Conservation (phyloP, 2,113 vertebrate genomes). For the Macquaria ambigua region DNA sequence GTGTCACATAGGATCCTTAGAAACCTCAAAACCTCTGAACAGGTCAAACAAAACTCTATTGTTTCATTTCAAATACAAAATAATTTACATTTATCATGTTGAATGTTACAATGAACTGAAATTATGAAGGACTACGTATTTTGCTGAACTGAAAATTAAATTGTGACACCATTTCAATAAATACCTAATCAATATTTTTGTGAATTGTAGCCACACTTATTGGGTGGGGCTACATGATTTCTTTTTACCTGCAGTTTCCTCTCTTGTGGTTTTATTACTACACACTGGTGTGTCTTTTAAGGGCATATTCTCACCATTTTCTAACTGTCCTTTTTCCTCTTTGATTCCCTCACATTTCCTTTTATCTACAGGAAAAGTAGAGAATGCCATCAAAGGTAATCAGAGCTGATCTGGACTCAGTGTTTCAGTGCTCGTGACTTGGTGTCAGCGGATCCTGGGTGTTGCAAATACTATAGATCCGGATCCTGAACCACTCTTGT, state of each 20-base stretch:
- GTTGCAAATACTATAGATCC: conserved; percentile 15
- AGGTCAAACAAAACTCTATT: background rate
- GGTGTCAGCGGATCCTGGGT: conserved; percentile 41
- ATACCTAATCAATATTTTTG: background rate
- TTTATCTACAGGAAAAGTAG: conserved; percentile 88
- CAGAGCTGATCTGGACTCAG: conserved; percentile 36
- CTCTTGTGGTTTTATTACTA: background rate
- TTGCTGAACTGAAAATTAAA: background rate
- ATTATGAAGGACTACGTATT: background rate
- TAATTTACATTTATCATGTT: background rate
- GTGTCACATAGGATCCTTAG: background rate
- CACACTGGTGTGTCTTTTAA: background rate
- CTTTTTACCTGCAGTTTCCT: conserved; percentile 9
- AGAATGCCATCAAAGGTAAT: conserved; percentile 91
- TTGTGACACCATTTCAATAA: background rate
- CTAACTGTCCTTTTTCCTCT: conserved; percentile 9
- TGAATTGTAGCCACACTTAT: background rate
- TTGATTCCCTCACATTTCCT: conserved; percentile 65
- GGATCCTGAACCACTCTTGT: conserved; percentile 20
- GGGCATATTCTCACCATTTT: background rate
- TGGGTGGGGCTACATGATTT: background rate
- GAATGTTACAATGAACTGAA: background rate
- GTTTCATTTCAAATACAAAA: conserved; percentile 8
- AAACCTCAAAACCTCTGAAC: background rate
- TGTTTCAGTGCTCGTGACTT: conserved; percentile 59